A percentile compares a stretch with the other conserved stretches of the same genome.
phyloP scores from a whole-genome alignment of 2,113 vertebrate species.

The Macrotis lagotis region DNA sequence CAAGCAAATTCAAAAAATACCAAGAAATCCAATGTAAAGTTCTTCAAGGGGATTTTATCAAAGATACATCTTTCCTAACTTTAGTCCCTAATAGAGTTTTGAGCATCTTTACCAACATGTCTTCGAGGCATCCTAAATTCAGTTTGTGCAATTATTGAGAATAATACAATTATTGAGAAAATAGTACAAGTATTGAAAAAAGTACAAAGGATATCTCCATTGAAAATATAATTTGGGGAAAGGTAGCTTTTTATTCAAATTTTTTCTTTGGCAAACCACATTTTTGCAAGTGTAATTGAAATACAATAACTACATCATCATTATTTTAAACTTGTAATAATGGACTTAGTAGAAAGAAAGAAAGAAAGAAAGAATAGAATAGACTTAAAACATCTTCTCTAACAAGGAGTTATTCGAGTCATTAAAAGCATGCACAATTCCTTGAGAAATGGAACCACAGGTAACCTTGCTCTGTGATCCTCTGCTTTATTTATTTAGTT shows the following conservation, averaged over 20 bases:
- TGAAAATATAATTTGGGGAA: neutral
- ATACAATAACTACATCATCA: neutral
- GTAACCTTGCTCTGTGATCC: neutral
- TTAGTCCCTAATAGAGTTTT: neutral
- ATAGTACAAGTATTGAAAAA: neutral
- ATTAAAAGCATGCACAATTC: neutral
- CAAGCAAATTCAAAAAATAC: neutral
- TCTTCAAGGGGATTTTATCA: neutral
- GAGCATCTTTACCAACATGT: neutral
- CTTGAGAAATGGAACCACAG: neutral
- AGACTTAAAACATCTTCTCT: neutral
- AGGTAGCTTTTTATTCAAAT: neutral
- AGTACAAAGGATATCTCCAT: neutral
- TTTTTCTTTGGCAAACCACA: neutral
- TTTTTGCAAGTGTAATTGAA: neutral
- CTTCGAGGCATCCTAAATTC: neutral
- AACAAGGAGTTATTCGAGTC: neutral
- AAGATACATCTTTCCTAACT: neutral
- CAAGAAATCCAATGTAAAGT: neutral
- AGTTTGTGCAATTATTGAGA: neutral
- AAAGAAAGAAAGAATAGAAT: too few species aligned
- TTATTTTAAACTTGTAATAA: neutral
- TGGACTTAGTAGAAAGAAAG: neutral
- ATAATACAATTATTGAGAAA: neutral
- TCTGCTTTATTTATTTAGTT: too few species aligned